Base-by-base conservation (phyloP, 2,888 invertebrate genomes). In the Euplexia lucipara region DNA sequence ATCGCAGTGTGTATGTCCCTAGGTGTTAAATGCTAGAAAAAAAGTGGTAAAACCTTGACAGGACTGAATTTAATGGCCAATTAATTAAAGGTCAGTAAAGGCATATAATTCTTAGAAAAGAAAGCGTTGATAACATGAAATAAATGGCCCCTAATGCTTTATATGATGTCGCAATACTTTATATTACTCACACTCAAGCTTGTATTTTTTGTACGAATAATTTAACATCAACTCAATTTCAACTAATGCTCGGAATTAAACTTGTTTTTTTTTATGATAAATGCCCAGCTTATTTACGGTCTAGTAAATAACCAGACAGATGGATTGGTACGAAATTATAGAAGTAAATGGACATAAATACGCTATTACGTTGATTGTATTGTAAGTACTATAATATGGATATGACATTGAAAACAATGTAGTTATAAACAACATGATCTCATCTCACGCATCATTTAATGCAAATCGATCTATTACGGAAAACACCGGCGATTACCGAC, bases 401-500 rank as follows among this genome's bases (percentile, higher is more conserved):
- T 86, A 88, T 86, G 86, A 81, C 87, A 89, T 90, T 87, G 86
- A 87, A 85, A 78, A 85, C 86, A 84, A 87, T 87, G 87, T 90
- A 86, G 88, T 92, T 93, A 90, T 65, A 70, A 80, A 88, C 86
- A 78, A 85, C 84, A 89, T 89, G 88, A 90, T 90, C 92, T 92
- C 92, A 93, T 93, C 92, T 88, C 91, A 93, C 86, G 93, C 91
- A 84, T 85, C 91, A 93, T 94, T 94, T 92, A 94, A 94, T 91
- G 90, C 93, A 92, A 94, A 94, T 94, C 92, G 92, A 91, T 92
- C 91, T 91, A 92, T 92, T 92, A 92, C 89, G 83, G 87, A 86
- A 87, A 90, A 88, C 87, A 83, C 79, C 82, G 84, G 86, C 84
- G 83, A 92, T 93, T 92, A 92, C 90, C 75, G 75, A 82, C 69